A percentile compares a stretch with the other conserved stretches of the same genome.
phyloP scores from a whole-genome alignment of 2,113 vertebrate species.

The Strix uralensis region DNA sequence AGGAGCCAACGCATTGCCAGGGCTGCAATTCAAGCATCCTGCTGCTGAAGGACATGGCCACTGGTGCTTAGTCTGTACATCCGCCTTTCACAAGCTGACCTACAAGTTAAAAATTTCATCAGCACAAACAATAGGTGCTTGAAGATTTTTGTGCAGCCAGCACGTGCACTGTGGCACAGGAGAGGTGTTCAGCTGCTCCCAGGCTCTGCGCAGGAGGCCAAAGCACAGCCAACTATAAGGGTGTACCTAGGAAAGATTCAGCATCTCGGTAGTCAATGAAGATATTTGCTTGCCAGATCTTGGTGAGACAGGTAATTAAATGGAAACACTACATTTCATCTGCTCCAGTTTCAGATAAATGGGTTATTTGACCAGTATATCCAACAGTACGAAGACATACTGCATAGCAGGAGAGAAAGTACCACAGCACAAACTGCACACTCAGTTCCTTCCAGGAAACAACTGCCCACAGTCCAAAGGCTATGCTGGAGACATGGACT shows the following conservation, averaged over 20 bases:
- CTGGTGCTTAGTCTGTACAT: fast-evolving
- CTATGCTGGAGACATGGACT: not conserved
- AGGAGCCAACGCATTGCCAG: not conserved
- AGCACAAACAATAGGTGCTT: not conserved
- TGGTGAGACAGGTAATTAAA: not conserved
- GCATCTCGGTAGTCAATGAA: not conserved
- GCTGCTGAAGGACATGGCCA: not conserved
- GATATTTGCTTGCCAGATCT: not conserved
- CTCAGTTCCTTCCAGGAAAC: not conserved
- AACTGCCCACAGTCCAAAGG: not conserved
- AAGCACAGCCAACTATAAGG: not conserved
- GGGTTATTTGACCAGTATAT: not conserved
- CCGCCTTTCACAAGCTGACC: not conserved
- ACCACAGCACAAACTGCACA: not conserved
- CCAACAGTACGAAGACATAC: not conserved
- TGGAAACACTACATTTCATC: not conserved
- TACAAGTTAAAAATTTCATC: not conserved
- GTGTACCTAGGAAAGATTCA: not conserved
- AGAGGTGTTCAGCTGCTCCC: not conserved
- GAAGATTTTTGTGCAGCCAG: not conserved
- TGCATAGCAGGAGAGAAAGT: not conserved
- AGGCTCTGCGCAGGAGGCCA: not conserved
- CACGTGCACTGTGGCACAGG: not conserved
- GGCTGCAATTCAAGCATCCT: not conserved
- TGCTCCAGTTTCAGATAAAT: not conserved